phyloP scores from a whole-genome alignment of 2,113 vertebrate genomes.

The Cygnus atratus region DNA sequence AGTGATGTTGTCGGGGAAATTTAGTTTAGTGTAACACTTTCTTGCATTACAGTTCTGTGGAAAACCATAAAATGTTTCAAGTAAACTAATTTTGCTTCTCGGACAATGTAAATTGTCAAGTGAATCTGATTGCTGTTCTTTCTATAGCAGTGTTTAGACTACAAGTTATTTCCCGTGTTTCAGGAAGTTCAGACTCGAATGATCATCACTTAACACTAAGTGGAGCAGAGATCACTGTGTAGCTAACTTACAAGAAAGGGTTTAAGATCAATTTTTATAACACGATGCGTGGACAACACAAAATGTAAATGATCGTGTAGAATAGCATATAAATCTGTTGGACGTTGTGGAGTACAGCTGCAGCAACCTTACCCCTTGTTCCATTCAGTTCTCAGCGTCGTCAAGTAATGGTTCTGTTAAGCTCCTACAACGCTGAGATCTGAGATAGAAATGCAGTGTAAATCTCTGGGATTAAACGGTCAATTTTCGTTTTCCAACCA shows the following conservation, averaged over 20 bases:
- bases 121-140: neutral
- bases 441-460: conserved; percentile 60
- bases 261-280: neutral
- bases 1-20: neutral
- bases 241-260: neutral
- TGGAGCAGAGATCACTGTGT: neutral
- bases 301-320: neutral
- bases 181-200: neutral
- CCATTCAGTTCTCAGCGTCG: neutral
- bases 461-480: conserved; percentile 67
- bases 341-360: conserved; percentile 29
- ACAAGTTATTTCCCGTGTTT: neutral
- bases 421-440: conserved; percentile 7
- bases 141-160: neutral
- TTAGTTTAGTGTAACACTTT: neutral
- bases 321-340: conserved; percentile 3
- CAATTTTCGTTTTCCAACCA: conserved; percentile 58
- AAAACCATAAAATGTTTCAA: neutral
- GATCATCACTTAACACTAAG: neutral
- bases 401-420: conserved; percentile 46
- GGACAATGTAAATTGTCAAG: neutral
- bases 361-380: conserved; percentile 34
- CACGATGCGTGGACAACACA: accelerated
- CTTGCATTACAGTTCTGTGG: neutral
- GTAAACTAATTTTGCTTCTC: neutral